These are phyloP conservation scores for Psittacula echo DNA, from an alignment of 2,797 vertebrate genomes.

Conservation along the genomic window DNA sequence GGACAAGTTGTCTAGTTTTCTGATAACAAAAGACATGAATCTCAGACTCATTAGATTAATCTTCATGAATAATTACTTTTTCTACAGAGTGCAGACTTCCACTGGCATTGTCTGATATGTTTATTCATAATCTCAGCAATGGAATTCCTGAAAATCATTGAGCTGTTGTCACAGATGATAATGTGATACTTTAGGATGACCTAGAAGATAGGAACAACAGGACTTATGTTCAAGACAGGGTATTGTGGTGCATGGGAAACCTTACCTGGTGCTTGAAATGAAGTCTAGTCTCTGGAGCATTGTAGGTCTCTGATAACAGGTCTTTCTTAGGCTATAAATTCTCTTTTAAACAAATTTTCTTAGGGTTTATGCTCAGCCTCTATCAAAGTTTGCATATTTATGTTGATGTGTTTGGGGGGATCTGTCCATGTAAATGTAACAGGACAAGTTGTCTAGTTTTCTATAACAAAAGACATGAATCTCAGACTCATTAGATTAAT, in stretches of 20 bases:
- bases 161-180: neutral
- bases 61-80: neutral
- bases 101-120: neutral
- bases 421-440: neutral
- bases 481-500: neutral
- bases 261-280: neutral
- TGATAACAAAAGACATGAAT: neutral
- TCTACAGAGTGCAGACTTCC: neutral
- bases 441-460: neutral
- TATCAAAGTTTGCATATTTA: neutral
- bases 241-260: accelerated
- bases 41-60: neutral
- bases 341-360: neutral
- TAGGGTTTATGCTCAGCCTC: neutral
- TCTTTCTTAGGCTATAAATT: neutral
- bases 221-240: neutral
- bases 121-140: neutral
- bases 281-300: neutral
- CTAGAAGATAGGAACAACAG: neutral
- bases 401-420: neutral
- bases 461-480: neutral
- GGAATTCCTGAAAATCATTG: neutral
- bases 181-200: neutral
- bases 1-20: neutral
- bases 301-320: neutral